Evolutionary conservation across 2,797 vertebrate genomes (phyloP), one percentile per base, ranked within the genome.

Genomic region (Vipera ursinii): DNA sequence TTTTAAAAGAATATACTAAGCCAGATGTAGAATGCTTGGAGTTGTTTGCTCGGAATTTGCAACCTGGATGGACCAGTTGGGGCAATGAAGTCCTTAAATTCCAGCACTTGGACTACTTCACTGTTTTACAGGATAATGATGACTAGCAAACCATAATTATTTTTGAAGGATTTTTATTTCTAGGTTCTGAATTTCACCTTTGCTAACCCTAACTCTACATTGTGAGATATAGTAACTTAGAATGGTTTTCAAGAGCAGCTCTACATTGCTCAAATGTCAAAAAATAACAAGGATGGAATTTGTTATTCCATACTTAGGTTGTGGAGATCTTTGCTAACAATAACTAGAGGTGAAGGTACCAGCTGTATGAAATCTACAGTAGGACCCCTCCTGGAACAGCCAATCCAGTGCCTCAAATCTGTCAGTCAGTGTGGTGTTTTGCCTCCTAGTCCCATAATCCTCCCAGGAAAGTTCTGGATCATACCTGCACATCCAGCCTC

Each of bases 51-150:
- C 98, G 99, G 91, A 99, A 97, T 97, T 98, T 99, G 24, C 99
- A 98, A 94, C 98, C 98, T 1, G 98, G 98, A 48, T 99, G 99
- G 99, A 99, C 98, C 92, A 99, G 99, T 96, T 99, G 99, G 99
- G 99, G 99, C 95, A 99, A 99, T 1, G 99, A 99, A 97, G 99
- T 99, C 93, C 97, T 99, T 92, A 99, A 99, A 97, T 99, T 99
- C 95, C 99, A 99, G 96, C 99, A 99, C 26, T 48, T 97, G 20
- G 98, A 98, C 95, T 99, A 99, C 97, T 99, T 98, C 93, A 95
- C 95, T 94, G 86, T 93, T 93, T n/a, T 94, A n/a, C 89, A 90
- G 82, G 94, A 96, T 90, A 92, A 94, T 94, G 89, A 69, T 96
- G 95, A 97, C 20, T 91, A 48, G 91, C 51, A 9, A 93, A 32